phyloP scores from a whole-genome alignment of 2,113 vertebrate genomes.

The Hiodon alosoides region DNA sequence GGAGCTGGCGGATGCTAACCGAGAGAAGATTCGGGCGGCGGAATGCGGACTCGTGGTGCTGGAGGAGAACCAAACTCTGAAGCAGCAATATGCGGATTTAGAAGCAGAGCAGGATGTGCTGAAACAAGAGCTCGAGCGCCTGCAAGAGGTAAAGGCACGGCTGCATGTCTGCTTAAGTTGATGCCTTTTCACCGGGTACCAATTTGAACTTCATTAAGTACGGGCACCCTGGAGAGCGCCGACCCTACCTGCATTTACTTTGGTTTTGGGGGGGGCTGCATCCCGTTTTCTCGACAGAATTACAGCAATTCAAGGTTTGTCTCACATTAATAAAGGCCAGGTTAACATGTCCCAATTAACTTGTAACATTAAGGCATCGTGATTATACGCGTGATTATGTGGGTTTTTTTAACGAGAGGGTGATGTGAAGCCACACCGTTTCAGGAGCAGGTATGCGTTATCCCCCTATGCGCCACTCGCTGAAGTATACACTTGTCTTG shows the following conservation, averaged over 20 bases:
- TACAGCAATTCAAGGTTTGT: background rate
- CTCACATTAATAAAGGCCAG: background rate
- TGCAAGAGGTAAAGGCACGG: constrained; percentile 75
- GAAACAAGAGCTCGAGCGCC: constrained; percentile 85
- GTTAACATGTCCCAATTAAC: too few relatives aligned
- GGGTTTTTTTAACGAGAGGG: too few relatives aligned
- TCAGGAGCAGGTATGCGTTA: too few relatives aligned
- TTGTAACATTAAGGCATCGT: too few relatives aligned
- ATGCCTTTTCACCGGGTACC: background rate
- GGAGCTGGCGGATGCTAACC: constrained; percentile 88
- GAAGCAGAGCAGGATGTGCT: constrained; percentile 86
- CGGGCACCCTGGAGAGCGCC: background rate
- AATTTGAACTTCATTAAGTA: background rate
- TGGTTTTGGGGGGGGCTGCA: background rate
- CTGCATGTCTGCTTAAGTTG: background rate
- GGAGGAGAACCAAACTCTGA: constrained; percentile 92
- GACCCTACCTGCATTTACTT: background rate
- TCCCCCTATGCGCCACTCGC: too few relatives aligned
- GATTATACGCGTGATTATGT: too few relatives aligned
- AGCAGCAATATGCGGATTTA: constrained; percentile 88
- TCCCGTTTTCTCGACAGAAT: too few relatives aligned
- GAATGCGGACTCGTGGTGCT: constrained; percentile 92
- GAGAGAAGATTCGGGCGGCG: constrained; percentile 93
- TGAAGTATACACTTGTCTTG: too few relatives aligned
- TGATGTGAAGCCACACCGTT: too few relatives aligned